Evolutionary conservation across 2,888 invertebrate species (phyloP), one percentile per base, ranked within the genome.

Genomic region (Xylophagus ater): DNA sequence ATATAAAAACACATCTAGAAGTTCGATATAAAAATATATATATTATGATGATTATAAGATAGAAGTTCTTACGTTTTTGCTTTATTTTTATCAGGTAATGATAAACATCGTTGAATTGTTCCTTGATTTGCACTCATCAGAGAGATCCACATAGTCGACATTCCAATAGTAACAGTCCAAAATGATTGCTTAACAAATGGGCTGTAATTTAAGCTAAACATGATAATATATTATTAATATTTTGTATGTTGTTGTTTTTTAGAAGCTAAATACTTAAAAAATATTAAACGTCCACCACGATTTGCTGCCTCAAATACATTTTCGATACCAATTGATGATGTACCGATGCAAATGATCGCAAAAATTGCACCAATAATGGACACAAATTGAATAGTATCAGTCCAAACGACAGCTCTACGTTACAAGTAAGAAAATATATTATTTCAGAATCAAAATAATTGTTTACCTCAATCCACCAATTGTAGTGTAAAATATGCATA

Each of bases 401-500:
- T 73, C 65, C 77, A 76, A 2, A 80, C 73, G 4, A 81, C 74
- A 3, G 78, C 80, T 59, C 64, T 65, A 9, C 12, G 30, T 14
- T 19, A 18, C 10, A 10, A 25, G 25, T 25, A 17, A n/a, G n/a
- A n/a, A n/a, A n/a, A n/a, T n/a, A n/a, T n/a, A n/a, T n/a, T n/a
- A n/a, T n/a, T n/a, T 41, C 39, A 40, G 52, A 77, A 74, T 15
- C 76, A 59, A 34, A 74, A 70, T 5, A 78, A 51, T 47, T 78
- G 64, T 34, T 38, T 32, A 44, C 44, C 38, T 42, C 12, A 39
- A 40, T 48, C 67, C 64, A 57, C 76, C 83, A 26, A 83, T 57
- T 1, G 81, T 78, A 3, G 82, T 82, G 51, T 85, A 80, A 32
- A 83, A 79, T 15, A 82, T 81, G 55, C 84, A 85, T 2, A 78